Evolutionary conservation across 2,888 invertebrate species (phyloP).

Genomic region (Erannis defoliaria): DNA sequence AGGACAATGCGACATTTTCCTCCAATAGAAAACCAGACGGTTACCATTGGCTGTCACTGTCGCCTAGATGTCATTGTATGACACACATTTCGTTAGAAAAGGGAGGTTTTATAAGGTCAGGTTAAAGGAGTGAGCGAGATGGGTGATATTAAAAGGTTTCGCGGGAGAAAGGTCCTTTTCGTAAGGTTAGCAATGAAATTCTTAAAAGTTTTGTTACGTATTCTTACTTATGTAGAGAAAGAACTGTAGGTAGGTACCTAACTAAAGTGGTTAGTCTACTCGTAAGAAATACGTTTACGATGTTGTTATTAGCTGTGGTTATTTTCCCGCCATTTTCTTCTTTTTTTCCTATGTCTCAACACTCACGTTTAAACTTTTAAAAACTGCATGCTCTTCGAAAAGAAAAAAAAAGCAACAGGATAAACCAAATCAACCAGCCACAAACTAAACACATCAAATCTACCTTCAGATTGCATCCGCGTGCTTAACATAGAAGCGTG

Average conservation of each 20-base stretch:
- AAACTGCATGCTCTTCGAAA: too few relatives aligned
- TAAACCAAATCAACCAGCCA: conserved; percentile 32
- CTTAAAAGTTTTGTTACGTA: conserved; percentile 2
- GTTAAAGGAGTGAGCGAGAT: conserved; percentile 49
- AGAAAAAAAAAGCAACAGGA: neutral
- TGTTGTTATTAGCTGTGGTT: too few relatives aligned
- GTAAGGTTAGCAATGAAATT: conserved; percentile 20
- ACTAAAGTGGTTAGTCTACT: too few relatives aligned
- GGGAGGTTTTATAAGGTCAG: conserved; percentile 46
- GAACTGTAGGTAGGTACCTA: neutral
- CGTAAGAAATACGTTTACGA: too few relatives aligned
- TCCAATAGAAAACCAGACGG: conserved; percentile 61
- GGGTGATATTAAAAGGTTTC: conserved; percentile 25
- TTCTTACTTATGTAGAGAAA: neutral
- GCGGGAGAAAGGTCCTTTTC: conserved; percentile 41
- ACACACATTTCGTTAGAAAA: conserved; percentile 64
- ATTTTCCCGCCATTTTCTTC: too few relatives aligned
- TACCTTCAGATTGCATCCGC: conserved; percentile 46
- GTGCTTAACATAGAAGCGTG: conserved; percentile 62
- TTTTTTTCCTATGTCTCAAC: too few relatives aligned
- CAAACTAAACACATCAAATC: conserved; percentile 21
- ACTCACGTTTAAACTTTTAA: too few relatives aligned
- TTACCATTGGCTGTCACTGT: conserved; percentile 66
- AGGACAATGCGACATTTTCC: conserved; percentile 58
- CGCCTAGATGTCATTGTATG: conserved; percentile 73